Conservation (phyloP, 2,113 vertebrate genomes). For the Edolisoma coerulescens region DNA sequence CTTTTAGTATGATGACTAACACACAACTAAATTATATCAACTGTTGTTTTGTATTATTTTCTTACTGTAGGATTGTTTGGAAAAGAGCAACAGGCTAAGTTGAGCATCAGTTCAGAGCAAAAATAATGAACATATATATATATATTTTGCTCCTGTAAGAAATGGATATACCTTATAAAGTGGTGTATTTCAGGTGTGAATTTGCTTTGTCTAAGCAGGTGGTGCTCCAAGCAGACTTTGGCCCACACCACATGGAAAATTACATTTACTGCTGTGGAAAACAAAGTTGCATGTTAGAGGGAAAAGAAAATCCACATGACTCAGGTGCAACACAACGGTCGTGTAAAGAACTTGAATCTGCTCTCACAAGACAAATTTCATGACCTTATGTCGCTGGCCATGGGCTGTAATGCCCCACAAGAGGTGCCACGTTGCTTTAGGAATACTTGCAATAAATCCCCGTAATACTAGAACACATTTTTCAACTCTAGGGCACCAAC, state of each 20-base stretch:
- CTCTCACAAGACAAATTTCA: not conserved
- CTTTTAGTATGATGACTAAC: not conserved
- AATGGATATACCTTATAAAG: not conserved
- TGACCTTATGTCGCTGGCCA: not conserved
- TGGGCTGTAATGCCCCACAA: not conserved
- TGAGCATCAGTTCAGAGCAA: not conserved
- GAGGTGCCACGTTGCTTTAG: not conserved
- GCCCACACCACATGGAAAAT: not conserved
- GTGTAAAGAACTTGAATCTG: not conserved
- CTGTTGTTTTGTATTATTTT: not conserved
- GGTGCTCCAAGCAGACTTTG: not conserved
- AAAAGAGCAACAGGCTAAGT: not conserved
- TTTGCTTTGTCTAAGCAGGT: not conserved
- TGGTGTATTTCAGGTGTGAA: not conserved
- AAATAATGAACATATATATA: not conserved
- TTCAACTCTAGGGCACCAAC: not conserved
- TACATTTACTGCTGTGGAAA: not conserved
- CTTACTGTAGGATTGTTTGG: not conserved
- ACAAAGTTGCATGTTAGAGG: not conserved
- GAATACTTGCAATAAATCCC: not conserved
- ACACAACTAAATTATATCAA: not conserved
- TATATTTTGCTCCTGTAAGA: not conserved
- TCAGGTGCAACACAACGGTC: not conserved
- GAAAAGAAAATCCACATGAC: not conserved
- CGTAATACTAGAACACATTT: not conserved